These are phyloP conservation scores for Xiphorhynchus erythropygius DNA, from an alignment of 2,797 vertebrate species.

Conservation along the genomic window DNA sequence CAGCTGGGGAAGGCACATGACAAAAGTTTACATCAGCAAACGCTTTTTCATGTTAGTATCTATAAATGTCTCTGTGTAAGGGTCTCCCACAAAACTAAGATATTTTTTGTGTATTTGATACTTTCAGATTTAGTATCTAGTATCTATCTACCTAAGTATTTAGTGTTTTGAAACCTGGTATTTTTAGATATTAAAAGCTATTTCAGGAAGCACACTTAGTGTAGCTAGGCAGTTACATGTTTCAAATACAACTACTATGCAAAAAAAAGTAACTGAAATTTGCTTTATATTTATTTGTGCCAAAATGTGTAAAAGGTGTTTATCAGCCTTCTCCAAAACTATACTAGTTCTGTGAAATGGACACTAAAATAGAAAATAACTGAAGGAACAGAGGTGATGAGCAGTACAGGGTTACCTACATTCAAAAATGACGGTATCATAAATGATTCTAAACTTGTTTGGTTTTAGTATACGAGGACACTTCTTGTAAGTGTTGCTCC, in stretches of 20 bases:
- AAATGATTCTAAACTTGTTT: background rate
- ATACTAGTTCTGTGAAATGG: fast-evolving
- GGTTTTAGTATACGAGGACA: background rate
- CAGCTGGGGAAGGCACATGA: background rate
- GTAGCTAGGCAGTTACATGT: background rate
- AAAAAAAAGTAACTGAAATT: background rate
- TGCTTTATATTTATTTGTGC: background rate
- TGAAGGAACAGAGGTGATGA: background rate
- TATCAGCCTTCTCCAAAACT: background rate
- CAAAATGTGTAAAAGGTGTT: background rate
- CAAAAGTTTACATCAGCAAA: background rate
- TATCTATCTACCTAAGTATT: background rate
- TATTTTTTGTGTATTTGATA: background rate
- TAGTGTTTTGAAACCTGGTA: background rate
- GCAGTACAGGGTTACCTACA: background rate
- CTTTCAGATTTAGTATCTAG: background rate
- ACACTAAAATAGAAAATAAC: background rate
- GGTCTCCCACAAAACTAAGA: background rate
- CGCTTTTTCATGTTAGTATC: background rate
- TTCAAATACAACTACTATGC: background rate
- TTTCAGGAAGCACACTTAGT: background rate
- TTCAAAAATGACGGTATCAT: background rate
- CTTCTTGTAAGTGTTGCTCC: background rate
- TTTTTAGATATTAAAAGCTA: background rate
- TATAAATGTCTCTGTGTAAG: background rate